Evolutionary conservation across 2,113 vertebrate genomes (phyloP).

Genomic region (Ptilonorhynchus violaceus): DNA sequence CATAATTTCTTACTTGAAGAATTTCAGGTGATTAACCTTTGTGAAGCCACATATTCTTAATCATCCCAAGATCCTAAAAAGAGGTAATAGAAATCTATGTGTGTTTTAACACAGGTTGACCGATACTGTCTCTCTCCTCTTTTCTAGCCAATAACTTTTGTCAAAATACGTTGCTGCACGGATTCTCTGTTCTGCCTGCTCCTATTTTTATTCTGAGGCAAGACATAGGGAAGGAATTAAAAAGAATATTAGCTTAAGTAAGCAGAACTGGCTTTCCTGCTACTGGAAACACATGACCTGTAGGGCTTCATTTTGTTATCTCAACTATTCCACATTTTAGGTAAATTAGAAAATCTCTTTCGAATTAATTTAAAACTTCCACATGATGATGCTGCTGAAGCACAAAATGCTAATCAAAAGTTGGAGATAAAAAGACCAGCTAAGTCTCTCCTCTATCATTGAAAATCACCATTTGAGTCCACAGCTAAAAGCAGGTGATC

Average conservation of each 20-base stretch:
- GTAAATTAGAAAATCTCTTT: slow-evolving; percentile 56
- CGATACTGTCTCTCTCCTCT: background rate
- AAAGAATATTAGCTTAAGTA: slow-evolving; percentile 46
- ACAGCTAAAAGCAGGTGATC: background rate
- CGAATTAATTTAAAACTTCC: slow-evolving; percentile 50
- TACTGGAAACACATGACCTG: slow-evolving; percentile 30
- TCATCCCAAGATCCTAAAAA: background rate
- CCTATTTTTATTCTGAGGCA: slow-evolving; percentile 4
- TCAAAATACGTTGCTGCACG: background rate
- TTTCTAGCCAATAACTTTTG: background rate
- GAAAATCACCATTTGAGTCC: background rate
- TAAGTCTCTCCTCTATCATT: background rate
- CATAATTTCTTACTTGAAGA: background rate
- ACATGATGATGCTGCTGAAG: slow-evolving; percentile 11
- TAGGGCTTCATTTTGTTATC: slow-evolving; percentile 41
- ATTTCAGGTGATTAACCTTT: slow-evolving; percentile 1
- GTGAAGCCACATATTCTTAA: background rate
- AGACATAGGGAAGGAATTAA: slow-evolving; percentile 4
- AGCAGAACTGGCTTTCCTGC: slow-evolving; percentile 48
- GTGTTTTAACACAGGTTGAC: background rate
- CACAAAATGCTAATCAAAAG: slow-evolving; percentile 46
- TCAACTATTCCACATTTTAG: slow-evolving; percentile 54
- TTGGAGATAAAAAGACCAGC: slow-evolving; percentile 18
- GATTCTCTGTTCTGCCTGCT: background rate
- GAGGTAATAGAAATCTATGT: background rate